Evolutionary conservation across 1,140 invertebrate genomes (phyloP).

Genomic region (Euschistus heros): DNA sequence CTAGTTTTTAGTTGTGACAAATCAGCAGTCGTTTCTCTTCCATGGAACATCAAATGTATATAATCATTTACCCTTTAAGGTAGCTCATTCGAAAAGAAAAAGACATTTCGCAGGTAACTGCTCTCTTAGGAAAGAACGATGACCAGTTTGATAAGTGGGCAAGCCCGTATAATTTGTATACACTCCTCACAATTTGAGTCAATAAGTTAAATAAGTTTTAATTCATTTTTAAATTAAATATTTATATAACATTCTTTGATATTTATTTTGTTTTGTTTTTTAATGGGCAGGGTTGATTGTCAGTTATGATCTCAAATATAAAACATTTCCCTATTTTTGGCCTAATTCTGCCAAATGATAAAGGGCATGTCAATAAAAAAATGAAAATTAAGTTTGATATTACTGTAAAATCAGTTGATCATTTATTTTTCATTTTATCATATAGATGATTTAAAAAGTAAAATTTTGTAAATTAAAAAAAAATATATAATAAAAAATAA

Average conservation of each 20-base stretch:
- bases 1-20: background rate
- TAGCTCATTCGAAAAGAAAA: background rate
- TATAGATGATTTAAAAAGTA: background rate
- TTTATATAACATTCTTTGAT: background rate
- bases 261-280: background rate
- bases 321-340: slow-evolving; percentile 10
- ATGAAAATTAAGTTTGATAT: background rate
- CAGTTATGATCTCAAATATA: slow-evolving; percentile 15
- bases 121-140: slow-evolving; percentile 5
- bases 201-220: background rate
- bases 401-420: background rate
- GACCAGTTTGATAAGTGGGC: background rate
- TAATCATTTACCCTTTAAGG: background rate
- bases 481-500: background rate
- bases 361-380: background rate
- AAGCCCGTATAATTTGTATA: background rate
- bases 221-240: background rate
- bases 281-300: slow-evolving; percentile 15
- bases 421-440: background rate
- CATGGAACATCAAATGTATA: background rate
- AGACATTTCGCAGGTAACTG: slow-evolving; percentile 10
- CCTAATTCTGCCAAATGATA: slow-evolving; percentile 12
- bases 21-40: background rate
- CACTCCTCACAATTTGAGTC: background rate
- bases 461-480: background rate